A percentile compares a stretch with the other conserved stretches of the same genome.
These are phyloP conservation scores for Caenorhabditis sinica DNA, from an alignment of 2,888 invertebrate species.

Conservation along the genomic window DNA sequence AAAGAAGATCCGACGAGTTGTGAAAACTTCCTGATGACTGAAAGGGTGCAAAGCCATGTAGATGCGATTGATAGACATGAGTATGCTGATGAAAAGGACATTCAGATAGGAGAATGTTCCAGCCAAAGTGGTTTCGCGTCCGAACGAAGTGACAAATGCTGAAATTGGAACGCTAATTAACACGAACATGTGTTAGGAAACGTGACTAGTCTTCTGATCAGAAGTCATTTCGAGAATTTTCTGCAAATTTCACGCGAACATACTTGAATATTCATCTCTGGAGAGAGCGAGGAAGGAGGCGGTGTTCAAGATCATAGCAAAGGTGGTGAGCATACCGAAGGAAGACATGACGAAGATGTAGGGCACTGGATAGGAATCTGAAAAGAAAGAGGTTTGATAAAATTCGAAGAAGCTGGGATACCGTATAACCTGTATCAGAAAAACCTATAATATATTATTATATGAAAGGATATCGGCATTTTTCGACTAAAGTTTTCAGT, in stretches of 20 bases:
- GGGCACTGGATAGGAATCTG: constrained; percentile 2
- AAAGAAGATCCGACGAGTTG: not conserved
- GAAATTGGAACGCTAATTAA: constrained; percentile 31
- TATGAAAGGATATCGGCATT: too few relatives aligned
- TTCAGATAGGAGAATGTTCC: constrained; percentile 35
- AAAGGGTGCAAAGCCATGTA: not conserved
- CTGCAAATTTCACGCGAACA: not conserved
- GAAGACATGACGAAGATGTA: constrained; percentile 9
- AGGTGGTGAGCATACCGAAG: not conserved
- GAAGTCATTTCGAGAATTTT: constrained; percentile 1
- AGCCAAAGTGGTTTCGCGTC: not conserved
- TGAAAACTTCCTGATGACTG: not conserved
- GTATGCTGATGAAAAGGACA: constrained; percentile 22
- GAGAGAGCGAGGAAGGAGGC: not conserved
- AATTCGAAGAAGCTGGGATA: not conserved
- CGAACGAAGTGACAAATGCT: constrained; percentile 11
- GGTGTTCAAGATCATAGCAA: not conserved
- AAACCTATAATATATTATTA: not conserved
- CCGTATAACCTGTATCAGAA: too few relatives aligned
- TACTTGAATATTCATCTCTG: not conserved
- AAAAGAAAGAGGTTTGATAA: not conserved
- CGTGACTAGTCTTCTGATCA: not conserved
- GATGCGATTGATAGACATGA: constrained; percentile 22
- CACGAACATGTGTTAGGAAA: too few relatives aligned
- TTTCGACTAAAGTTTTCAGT: too few relatives aligned